Conservation (phyloP, 2,888 invertebrate genomes). For the Rhagium mordax region DNA sequence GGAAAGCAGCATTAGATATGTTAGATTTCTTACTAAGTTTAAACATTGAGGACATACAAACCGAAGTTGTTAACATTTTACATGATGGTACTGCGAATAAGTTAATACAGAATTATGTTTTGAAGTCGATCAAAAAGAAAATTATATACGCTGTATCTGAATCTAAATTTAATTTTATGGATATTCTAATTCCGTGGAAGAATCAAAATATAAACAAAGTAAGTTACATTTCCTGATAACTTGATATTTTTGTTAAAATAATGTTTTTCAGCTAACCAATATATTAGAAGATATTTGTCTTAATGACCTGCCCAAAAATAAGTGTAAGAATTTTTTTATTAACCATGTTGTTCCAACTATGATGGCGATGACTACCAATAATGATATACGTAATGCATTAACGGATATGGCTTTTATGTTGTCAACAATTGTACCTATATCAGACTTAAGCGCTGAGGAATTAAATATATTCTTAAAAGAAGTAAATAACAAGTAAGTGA, state of each 20-base stretch:
- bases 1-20: conserved; percentile 31
- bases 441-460: conserved; percentile 44
- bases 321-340: conserved; percentile 44
- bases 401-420: conserved; percentile 51
- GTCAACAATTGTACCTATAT: conserved; percentile 43
- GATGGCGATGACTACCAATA: conserved; percentile 43
- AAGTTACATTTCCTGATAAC: not conserved
- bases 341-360: conserved; percentile 48
- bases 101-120: conserved; percentile 21
- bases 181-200: conserved; percentile 34
- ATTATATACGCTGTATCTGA: conserved; percentile 19
- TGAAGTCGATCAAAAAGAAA: conserved; percentile 28
- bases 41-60: conserved; percentile 26
- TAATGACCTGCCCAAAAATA: conserved; percentile 37
- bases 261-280: conserved; percentile 42
- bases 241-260: not conserved
- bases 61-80: conserved; percentile 31
- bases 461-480: conserved; percentile 42
- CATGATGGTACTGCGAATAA: conserved; percentile 26
- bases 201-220: conserved; percentile 34
- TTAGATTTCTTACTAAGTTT: conserved; percentile 30
- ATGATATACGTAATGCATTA: conserved; percentile 39
- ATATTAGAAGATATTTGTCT: conserved; percentile 46
- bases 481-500: conserved; percentile 48
- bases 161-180: conserved; percentile 28